Evolutionary conservation across 2,888 invertebrate genomes (phyloP), one percentile per base, ranked within the genome.

Genomic region (Torymus texanus): DNA sequence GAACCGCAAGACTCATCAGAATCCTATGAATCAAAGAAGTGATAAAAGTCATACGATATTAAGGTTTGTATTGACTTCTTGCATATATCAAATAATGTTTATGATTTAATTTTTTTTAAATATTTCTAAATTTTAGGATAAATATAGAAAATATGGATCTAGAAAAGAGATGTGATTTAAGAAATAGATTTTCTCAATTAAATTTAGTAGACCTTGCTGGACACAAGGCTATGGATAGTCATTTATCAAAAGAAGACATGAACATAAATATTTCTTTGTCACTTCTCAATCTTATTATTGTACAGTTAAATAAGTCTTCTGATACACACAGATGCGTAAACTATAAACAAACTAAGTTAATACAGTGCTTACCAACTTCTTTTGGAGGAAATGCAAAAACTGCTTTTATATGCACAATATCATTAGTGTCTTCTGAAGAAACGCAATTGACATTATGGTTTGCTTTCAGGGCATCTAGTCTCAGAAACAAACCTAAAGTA

Each of bases 151-250:
- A 95, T 51, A 92, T 94, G 16, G 92, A 93, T 83, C 85, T 87
- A 12, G 85, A 83, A 16, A 92, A 92, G 24, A 90, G 92, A 72
- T 92, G 91, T 0, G 88, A 90, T 83, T 92, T 92, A 14, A 93
- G 93, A 14, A 93, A 95, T 41, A 94, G 94, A 86, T 94, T 95
- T 16, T 95, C 96, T 0, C 94, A 95, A 77, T 90, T 97, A 84
- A 97, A 97, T 91, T 92, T 97, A 16, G 97, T 97, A 0, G 97
- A 97, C 90, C 91, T 97, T 82, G 97, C 97, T 0, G 97, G 97
- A 0, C 95, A 96, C 88, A 95, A 96, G 0, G 94, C 95, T 0
- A 94, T 95, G 1, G 94, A 93, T 0, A 96, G 96, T 0, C 91
- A 93, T 12, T 91, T 96, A 2, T 93, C 97, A 73, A 94, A 94